Conservation (phyloP, 2,113 vertebrate genomes). For the Nothobranchius furzeri region DNA sequence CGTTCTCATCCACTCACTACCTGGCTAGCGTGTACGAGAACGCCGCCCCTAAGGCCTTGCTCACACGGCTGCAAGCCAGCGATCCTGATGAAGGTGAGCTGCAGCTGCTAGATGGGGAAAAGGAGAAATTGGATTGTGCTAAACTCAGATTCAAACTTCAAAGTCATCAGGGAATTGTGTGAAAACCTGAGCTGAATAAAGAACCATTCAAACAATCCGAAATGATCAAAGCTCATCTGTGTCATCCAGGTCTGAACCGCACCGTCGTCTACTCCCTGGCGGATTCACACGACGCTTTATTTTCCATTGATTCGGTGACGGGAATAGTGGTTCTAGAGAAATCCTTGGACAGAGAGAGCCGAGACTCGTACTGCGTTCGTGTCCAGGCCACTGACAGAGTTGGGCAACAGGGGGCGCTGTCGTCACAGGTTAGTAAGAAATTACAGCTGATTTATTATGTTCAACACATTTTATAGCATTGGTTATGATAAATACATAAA, state of each 20-base stretch:
- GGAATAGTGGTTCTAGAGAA: constrained; percentile 92
- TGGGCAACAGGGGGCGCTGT: constrained; percentile 82
- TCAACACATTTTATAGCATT: no score
- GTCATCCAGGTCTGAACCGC: constrained; percentile 84
- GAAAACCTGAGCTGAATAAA: no score
- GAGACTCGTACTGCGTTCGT: constrained; percentile 85
- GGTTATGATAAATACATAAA: no score
- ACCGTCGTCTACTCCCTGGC: constrained; percentile 88
- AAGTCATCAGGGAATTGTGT: no score
- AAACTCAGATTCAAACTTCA: no score
- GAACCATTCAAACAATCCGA: no score
- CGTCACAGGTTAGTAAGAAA: constrained; percentile 76
- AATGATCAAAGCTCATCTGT: constrained; percentile 23
- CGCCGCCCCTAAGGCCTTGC: constrained; percentile 86
- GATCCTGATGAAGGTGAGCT: constrained; percentile 91
- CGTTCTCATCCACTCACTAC: constrained; percentile 87
- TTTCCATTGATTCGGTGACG: constrained; percentile 87
- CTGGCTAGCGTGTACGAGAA: constrained; percentile 89
- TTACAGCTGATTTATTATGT: background rate
- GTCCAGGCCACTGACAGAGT: constrained; percentile 88
- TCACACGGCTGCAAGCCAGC: constrained; percentile 89
- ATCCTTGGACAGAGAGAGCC: constrained; percentile 88
- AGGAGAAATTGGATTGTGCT: background rate
- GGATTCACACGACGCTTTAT: constrained; percentile 84
- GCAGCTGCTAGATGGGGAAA: background rate